phyloP scores from a whole-genome alignment of 2,113 vertebrate species.

The Calonectris borealis region DNA sequence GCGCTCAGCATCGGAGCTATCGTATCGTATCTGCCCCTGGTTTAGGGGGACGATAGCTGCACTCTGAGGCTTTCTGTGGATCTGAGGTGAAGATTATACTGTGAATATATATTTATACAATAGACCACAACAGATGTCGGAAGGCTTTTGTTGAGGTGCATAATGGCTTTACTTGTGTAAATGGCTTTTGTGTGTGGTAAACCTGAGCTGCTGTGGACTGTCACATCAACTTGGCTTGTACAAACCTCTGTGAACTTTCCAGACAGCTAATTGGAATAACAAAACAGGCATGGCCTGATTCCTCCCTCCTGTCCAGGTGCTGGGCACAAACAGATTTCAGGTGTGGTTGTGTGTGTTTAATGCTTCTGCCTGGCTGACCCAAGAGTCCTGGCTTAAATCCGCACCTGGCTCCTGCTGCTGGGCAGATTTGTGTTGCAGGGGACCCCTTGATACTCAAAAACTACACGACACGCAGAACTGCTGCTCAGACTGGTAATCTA shows the following conservation, averaged over 20 bases:
- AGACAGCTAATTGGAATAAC: not conserved
- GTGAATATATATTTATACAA: not conserved
- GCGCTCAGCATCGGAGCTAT: not conserved
- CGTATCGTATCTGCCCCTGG: rapidly evolving
- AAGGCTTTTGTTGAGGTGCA: not conserved
- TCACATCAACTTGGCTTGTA: not conserved
- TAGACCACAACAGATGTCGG: not conserved
- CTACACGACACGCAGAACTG: rapidly evolving
- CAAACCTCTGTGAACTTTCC: not conserved
- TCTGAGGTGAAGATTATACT: not conserved
- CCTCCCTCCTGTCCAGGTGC: not conserved
- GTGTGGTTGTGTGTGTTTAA: not conserved
- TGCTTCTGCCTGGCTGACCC: not conserved
- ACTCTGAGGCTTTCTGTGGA: not conserved
- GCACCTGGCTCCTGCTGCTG: not conserved
- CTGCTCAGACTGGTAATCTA: not conserved
- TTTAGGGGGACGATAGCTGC: not conserved
- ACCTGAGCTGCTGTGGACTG: not conserved
- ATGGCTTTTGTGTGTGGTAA: not conserved
- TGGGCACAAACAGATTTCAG: not conserved
- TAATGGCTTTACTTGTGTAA: not conserved
- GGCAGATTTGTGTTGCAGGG: not conserved
- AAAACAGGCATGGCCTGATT: not conserved
- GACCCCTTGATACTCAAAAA: not conserved
- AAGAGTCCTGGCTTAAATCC: not conserved